Conservation (phyloP, 1,140 invertebrate genomes). For the Adelges cooleyi region DNA sequence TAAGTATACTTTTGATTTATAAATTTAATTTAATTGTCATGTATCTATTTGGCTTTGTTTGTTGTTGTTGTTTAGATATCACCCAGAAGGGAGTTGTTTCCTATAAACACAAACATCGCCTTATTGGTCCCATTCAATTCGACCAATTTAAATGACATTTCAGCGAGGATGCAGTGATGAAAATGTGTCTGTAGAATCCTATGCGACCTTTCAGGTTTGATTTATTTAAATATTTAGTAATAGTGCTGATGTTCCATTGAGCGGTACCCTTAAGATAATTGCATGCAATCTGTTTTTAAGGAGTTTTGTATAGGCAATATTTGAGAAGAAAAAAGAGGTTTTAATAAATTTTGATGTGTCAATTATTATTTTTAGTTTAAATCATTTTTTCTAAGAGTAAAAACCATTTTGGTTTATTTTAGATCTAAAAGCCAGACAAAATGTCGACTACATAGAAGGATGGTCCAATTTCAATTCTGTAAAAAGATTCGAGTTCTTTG, state of each 20-base stretch:
- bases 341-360: no score
- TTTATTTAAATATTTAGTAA: no score
- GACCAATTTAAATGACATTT: neutral
- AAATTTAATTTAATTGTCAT: neutral
- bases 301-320: no score
- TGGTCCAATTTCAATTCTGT: no score
- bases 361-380: no score
- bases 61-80: neutral
- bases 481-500: no score
- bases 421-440: no score
- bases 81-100: neutral
- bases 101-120: neutral
- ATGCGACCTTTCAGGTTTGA: constrained; percentile 24
- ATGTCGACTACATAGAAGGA: no score
- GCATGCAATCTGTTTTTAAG: constrained; percentile 8
- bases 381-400: no score
- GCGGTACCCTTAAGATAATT: constrained; percentile 14
- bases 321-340: no score
- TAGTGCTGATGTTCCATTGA: no score
- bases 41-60: neutral
- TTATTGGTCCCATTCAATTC: constrained; percentile 18
- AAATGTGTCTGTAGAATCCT: constrained; percentile 12
- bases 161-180: constrained; percentile 5
- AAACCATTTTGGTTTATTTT: no score
- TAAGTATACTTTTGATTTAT: constrained; percentile 5